Conservation (phyloP, 2,888 invertebrate species). For the Athalia rosae region DNA sequence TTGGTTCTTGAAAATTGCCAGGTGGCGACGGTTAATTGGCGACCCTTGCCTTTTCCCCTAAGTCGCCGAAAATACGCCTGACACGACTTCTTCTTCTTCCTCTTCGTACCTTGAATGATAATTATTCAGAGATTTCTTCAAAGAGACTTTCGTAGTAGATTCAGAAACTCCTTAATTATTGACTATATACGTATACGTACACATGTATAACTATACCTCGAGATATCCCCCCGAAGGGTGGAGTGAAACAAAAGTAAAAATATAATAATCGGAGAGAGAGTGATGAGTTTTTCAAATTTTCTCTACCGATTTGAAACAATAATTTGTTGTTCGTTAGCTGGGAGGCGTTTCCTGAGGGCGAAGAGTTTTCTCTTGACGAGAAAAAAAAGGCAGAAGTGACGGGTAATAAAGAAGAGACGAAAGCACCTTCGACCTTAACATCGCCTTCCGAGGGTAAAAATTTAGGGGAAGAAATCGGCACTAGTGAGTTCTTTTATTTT, state of each 20-base stretch:
- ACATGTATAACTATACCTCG: no score
- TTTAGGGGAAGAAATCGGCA: slow-evolving; percentile 10
- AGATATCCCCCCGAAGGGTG: background rate
- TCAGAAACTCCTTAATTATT: no score
- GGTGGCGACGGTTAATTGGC: slow-evolving; percentile 28
- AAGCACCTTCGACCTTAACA: slow-evolving; percentile 13
- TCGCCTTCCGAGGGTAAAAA: slow-evolving; percentile 8
- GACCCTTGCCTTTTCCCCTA: background rate
- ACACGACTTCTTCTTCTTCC: background rate
- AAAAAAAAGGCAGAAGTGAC: slow-evolving; percentile 52
- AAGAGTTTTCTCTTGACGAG: slow-evolving; percentile 54
- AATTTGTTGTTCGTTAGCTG: slow-evolving; percentile 56
- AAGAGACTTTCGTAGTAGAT: no score
- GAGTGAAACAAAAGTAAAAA: background rate
- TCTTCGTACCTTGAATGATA: background rate
- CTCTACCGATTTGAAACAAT: slow-evolving; percentile 26
- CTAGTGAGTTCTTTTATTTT: slow-evolving; percentile 14
- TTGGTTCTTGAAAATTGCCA: slow-evolving; percentile 20
- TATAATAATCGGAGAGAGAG: background rate
- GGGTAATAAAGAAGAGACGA: slow-evolving; percentile 55
- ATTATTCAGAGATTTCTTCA: background rate
- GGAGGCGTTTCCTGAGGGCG: slow-evolving; percentile 57
- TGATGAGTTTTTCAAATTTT: slow-evolving; percentile 22
- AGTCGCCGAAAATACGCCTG: background rate
- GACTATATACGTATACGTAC: no score